A percentile compares a stretch with the other conserved stretches of the same genome.
These are phyloP conservation scores for Anodontia alba DNA, from an alignment of 2,888 invertebrate genomes.

Conservation along the genomic window DNA sequence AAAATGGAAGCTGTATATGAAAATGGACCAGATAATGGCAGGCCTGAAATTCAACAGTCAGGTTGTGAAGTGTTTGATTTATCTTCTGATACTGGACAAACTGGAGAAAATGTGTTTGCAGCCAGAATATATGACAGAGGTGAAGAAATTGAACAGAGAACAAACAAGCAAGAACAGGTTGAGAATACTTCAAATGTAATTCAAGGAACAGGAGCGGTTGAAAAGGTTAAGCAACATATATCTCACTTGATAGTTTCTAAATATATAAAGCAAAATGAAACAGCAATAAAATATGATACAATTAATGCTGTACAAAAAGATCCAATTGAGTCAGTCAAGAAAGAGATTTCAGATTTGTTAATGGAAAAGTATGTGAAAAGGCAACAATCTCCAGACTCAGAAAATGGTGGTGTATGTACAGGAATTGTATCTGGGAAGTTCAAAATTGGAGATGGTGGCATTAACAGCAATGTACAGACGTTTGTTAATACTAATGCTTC, in stretches of 20 bases:
- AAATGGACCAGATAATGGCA: neutral
- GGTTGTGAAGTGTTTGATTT: neutral
- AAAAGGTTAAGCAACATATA: slow-evolving; percentile 3
- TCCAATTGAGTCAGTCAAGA: neutral
- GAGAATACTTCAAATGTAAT: neutral
- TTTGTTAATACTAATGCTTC: too few species aligned
- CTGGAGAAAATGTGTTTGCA: neutral
- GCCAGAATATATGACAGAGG: neutral
- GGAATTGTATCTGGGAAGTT: too few species aligned
- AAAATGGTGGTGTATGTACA: too few species aligned
- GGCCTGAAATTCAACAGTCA: neutral
- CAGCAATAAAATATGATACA: neutral
- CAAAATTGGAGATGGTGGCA: too few species aligned
- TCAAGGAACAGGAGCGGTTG: neutral
- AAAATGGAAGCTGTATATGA: neutral
- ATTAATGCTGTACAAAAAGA: neutral
- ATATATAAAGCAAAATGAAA: neutral
- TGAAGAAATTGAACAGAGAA: neutral
- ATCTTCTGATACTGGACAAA: neutral
- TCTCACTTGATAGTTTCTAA: slow-evolving; percentile 1
- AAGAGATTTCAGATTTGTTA: neutral
- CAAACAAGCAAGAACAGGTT: neutral
- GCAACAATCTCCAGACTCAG: neutral
- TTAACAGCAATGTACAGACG: too few species aligned
- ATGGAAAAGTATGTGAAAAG: neutral